Evolutionary conservation across 2,113 vertebrate genomes (phyloP), one percentile per base, ranked within the genome.

Genomic region (Pelusios castaneus): DNA sequence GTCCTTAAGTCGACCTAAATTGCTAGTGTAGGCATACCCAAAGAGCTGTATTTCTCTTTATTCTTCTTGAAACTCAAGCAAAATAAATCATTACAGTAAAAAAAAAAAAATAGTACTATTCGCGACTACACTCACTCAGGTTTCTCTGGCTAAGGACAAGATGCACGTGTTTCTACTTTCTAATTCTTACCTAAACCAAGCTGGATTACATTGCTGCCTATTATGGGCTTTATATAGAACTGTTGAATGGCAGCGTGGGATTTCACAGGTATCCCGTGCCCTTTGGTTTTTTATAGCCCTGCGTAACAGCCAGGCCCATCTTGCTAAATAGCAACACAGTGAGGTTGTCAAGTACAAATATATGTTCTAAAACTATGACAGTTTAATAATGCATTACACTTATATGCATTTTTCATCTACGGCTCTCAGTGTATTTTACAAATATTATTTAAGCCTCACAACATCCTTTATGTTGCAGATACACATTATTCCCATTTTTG

Each of bases 31-130:
- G n/a, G n/a, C n/a, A n/a, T n/a, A n/a, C n/a, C n/a, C n/a, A 41
- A 38, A 8, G 19, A 41, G 24, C 12, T 13, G 2, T 22, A 27
- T 52, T 77, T 47, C 45, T 12, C 0, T 0, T 21, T 29, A 29
- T 52, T 41, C 47, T 8, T 45, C 73, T 76, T 76, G 22, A 76
- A 45, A 76, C 6, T 76, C 24, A 25, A 76, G 24, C 11, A 76
- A 43, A 11, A 45, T 14, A 76, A 45, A 76, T 70, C 63, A 5
- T 2, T 21, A 8, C 11, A 45, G 41, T 45, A 76, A 76, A 25
- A 76, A 45, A 43, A 21, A 67, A 79, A 45, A 76, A 47, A 73
- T 49, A 77, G 17, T n/a, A 34, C 77, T 34, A 9, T 34, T 6
- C 47, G 24, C 21, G 51, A 34, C 47, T n/a, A n/a, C 47, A 79